Percentiles rank a stretch among this genome's conserved stretches.
Evolutionary conservation across 37 sponge, comb jelly and placozoan genomes (phyloP).

Genomic region (Ianthella basta): DNA sequence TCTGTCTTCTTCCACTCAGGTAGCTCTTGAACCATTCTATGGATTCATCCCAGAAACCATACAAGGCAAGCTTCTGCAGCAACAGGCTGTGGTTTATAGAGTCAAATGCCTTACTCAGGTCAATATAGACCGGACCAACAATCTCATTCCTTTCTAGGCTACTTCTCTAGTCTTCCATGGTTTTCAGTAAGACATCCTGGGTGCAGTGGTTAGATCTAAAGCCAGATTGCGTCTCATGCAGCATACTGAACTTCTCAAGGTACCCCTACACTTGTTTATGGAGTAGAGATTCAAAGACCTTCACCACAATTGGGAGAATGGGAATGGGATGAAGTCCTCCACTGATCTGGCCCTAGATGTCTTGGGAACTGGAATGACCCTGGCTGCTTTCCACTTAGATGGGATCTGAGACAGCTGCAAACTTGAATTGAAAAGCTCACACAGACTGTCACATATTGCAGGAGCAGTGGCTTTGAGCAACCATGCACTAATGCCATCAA

Average conservation of each 20-base stretch:
- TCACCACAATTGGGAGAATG: neutral
- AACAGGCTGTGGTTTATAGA: no score
- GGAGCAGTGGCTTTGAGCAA: conserved; percentile 17
- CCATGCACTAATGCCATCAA: conserved; percentile 22
- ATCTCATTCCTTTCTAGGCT: no score
- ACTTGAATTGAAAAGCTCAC: conserved; percentile 5
- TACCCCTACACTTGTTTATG: neutral
- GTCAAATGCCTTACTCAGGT: no score
- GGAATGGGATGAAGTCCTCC: neutral
- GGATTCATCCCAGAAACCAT: no score
- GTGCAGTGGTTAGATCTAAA: conserved; percentile 1
- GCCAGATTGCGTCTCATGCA: neutral
- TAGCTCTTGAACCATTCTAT: no score
- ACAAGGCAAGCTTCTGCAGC: no score
- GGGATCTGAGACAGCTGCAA: neutral
- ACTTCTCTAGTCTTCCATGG: no score
- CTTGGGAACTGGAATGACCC: conserved; percentile 6
- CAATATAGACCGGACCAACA: no score
- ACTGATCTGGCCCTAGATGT: neutral
- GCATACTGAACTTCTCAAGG: neutral
- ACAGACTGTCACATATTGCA: conserved; percentile 1
- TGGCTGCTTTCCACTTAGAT: conserved; percentile 8
- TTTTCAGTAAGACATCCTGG: no score
- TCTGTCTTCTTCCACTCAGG: no score
- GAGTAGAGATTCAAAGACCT: conserved; percentile 13